phyloP scores from a whole-genome alignment of 2,113 vertebrate genomes.

The Hucho hucho region DNA sequence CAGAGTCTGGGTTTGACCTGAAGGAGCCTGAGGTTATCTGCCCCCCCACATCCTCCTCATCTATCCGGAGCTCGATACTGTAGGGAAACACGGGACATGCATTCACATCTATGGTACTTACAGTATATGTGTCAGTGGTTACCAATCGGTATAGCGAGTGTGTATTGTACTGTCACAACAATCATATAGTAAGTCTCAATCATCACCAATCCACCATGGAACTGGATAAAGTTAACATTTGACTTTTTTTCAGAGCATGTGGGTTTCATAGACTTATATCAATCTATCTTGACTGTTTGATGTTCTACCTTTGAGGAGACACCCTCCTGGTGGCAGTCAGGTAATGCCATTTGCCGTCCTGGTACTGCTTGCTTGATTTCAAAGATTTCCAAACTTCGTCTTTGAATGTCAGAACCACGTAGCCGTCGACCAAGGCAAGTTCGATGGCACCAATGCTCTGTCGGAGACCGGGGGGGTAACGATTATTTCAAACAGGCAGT shows the following conservation, averaged over 20 bases:
- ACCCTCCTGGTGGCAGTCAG: slow-evolving; percentile 70
- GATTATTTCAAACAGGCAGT: background rate
- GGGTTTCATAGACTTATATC: background rate
- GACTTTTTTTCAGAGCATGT: background rate
- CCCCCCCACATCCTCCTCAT: slow-evolving; percentile 70
- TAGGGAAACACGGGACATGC: slow-evolving; percentile 6
- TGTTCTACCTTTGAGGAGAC: slow-evolving; percentile 65
- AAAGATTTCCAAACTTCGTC: slow-evolving; percentile 70
- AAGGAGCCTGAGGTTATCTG: background rate
- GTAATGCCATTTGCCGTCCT: slow-evolving; percentile 85
- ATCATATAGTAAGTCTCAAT: background rate
- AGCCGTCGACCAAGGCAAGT: slow-evolving; percentile 77
- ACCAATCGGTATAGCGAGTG: background rate
- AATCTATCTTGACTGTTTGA: background rate
- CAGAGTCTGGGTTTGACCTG: background rate
- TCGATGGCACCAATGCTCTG: slow-evolving; percentile 72
- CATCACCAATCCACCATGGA: background rate
- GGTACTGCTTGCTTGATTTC: slow-evolving; percentile 77
- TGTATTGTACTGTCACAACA: background rate
- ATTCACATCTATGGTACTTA: background rate
- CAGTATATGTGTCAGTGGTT: background rate
- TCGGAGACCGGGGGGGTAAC: slow-evolving; percentile 25
- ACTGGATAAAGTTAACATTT: background rate
- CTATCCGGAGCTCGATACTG: slow-evolving; percentile 77
- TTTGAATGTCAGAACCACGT: slow-evolving; percentile 66